Percentiles rank a stretch among this genome's conserved stretches.
These are phyloP conservation scores for Aphidoletes aphidimyza DNA, from an alignment of 2,888 invertebrate species.

Conservation along the genomic window DNA sequence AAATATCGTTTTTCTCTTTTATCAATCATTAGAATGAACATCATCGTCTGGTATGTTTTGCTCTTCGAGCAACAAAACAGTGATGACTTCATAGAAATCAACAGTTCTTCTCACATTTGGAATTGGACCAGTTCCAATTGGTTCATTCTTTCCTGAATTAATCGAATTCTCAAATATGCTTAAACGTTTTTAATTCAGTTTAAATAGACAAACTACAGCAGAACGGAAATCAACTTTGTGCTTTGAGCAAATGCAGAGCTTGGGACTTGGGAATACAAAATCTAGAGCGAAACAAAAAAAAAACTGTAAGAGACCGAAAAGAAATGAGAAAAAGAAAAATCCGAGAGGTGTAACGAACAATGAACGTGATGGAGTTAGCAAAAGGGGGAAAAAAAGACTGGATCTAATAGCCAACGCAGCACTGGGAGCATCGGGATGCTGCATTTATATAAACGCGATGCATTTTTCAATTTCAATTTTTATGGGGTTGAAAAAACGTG, in stretches of 20 bases:
- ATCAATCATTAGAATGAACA: neutral
- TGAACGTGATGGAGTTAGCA: conserved; percentile 4
- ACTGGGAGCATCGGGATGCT: conserved; percentile 1
- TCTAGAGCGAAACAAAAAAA: neutral
- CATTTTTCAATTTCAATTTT: conserved; percentile 51
- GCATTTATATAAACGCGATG: conserved; percentile 45
- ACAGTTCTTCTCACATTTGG: neutral
- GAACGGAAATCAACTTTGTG: conserved; percentile 24
- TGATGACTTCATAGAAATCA: neutral
- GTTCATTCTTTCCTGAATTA: conserved; percentile 8
- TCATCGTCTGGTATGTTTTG: neutral
- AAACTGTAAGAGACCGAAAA: neutral
- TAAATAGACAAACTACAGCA: neutral
- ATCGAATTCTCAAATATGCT: conserved; percentile 32
- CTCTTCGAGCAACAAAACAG: neutral
- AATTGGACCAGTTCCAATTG: neutral
- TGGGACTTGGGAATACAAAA: neutral
- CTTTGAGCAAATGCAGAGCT: neutral
- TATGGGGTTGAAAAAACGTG: conserved; percentile 44
- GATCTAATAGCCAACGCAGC: neutral
- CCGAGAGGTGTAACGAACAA: conserved; percentile 14
- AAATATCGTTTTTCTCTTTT: neutral
- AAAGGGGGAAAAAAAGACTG: neutral
- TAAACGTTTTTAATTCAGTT: conserved; percentile 32
- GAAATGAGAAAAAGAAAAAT: neutral